A percentile compares a stretch with the other conserved stretches of the same genome.
These are phyloP conservation scores for Saxicola maurus DNA, from an alignment of 2,797 vertebrate species.

Conservation along the genomic window DNA sequence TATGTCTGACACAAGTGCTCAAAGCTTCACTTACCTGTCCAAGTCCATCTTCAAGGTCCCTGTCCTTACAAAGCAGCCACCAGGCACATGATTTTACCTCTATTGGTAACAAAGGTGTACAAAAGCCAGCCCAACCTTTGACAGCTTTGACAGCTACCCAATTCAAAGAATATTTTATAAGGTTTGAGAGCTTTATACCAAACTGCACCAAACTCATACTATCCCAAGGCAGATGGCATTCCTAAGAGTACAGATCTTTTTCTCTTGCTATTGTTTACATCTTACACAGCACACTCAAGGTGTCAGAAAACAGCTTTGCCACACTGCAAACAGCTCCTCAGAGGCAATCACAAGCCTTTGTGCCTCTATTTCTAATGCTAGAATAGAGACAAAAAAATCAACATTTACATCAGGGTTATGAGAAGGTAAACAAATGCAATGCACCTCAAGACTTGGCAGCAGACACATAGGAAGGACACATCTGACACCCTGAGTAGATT, in stretches of 20 bases:
- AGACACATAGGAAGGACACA: neutral
- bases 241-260: neutral
- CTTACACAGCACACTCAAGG: neutral
- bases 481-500: neutral
- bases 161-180: neutral
- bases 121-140: neutral
- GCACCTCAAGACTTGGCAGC: neutral
- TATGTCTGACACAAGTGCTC: neutral
- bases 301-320: neutral
- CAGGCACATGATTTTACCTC: neutral
- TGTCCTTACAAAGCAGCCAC: neutral
- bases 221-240: neutral
- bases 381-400: neutral
- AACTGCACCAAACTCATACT: neutral
- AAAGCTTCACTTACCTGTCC: neutral
- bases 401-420: neutral
- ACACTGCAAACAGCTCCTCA: neutral
- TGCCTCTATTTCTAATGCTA: neutral
- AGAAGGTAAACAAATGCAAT: neutral
- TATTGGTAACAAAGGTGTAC: neutral
- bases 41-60: conserved; percentile 8
- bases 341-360: neutral
- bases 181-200: neutral
- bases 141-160: neutral
- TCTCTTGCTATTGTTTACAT: neutral